Conservation (phyloP, 1,140 invertebrate genomes). For the Belonocnema kinseyi region DNA sequence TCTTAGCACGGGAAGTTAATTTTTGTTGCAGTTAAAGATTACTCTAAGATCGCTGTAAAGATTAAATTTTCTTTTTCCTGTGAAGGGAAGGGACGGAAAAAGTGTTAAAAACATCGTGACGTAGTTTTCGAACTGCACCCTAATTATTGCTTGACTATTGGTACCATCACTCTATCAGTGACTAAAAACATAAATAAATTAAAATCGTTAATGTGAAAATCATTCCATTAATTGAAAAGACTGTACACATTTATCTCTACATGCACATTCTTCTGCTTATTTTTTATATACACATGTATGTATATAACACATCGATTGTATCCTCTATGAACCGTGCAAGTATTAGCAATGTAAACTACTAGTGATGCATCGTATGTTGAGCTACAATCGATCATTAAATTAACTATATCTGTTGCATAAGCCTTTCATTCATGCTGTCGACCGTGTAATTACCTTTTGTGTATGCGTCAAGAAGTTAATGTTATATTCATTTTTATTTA, state of each 20-base stretch:
- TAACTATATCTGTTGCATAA: conserved; percentile 26
- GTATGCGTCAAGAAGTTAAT: neutral
- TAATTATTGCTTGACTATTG: no score
- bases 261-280: neutral
- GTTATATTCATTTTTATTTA: neutral
- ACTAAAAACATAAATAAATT: no score
- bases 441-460: conserved; percentile 29
- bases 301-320: neutral
- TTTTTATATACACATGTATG: neutral
- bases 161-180: no score
- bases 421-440: conserved; percentile 29
- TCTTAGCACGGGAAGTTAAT: no score
- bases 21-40: no score
- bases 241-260: neutral
- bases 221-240: neutral
- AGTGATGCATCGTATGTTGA: conserved; percentile 1
- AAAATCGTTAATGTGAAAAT: no score
- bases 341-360: conserved; percentile 3
- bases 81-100: no score
- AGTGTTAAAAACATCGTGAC: no score
- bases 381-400: conserved; percentile 29
- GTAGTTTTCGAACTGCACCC: no score
- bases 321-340: conserved; percentile 8
- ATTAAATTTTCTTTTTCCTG: no score
- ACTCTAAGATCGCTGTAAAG: no score